phyloP scores from a whole-genome alignment of 2,113 vertebrate genomes.

The Apaloderma vittatum region DNA sequence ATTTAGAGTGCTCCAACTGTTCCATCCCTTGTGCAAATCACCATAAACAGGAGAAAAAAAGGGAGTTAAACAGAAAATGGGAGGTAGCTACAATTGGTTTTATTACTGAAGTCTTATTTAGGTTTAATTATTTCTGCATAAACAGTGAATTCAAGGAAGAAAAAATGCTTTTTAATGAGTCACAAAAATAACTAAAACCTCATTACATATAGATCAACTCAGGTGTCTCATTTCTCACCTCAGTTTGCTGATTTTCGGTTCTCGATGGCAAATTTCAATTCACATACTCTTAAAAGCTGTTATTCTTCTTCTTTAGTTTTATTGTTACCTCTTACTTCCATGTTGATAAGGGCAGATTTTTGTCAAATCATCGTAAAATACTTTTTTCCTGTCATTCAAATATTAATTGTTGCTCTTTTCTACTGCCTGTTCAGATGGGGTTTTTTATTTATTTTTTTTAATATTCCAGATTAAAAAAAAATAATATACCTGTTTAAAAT shows the following conservation, averaged over 20 bases:
- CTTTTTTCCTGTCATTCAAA: neutral
- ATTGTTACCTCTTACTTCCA: neutral
- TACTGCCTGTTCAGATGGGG: neutral
- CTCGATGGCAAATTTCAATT: neutral
- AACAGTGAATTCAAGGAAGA: neutral
- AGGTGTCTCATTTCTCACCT: neutral
- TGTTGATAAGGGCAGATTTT: neutral
- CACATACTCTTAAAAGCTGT: neutral
- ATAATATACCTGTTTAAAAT: neutral
- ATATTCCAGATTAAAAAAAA: neutral
- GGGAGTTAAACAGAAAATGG: slow-evolving; percentile 38
- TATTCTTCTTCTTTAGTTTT: neutral
- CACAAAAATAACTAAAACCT: neutral
- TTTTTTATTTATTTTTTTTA: neutral
- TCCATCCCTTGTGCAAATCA: neutral
- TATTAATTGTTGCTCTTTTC: neutral
- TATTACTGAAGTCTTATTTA: slow-evolving; percentile 1
- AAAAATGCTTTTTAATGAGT: neutral
- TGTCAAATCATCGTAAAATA: too few species aligned
- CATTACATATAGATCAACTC: rapidly evolving
- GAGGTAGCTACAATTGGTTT: neutral
- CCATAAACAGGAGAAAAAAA: slow-evolving; percentile 41
- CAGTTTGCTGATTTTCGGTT: neutral
- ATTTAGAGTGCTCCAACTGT: slow-evolving; percentile 53
- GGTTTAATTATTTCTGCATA: neutral